Percentiles rank a stretch among this genome's conserved stretches.
Evolutionary conservation across 2,113 vertebrate genomes (phyloP).

Genomic region (Pteropus alecto): DNA sequence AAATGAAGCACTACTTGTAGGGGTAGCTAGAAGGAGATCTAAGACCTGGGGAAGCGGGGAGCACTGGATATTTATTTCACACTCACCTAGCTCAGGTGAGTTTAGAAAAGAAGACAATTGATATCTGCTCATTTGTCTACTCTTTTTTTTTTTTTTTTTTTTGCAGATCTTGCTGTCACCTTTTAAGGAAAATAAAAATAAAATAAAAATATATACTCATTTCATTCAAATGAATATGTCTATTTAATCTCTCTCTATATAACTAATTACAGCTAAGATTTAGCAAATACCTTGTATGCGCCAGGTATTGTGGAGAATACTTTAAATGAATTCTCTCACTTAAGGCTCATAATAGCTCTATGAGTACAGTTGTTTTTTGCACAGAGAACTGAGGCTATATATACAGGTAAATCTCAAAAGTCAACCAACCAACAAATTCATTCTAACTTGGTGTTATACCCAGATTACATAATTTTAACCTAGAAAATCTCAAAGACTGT

Average conservation of each 20-base stretch:
- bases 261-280: not conserved
- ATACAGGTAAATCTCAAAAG: not conserved
- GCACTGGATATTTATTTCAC: not conserved
- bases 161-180: not conserved
- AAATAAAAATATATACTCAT: not conserved
- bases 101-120: not conserved
- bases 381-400: not conserved
- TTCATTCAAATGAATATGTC: not conserved
- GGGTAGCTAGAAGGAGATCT: not conserved
- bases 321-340: not conserved
- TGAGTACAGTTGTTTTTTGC: not conserved
- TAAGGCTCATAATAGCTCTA: not conserved
- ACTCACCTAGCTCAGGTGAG: not conserved
- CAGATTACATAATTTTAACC: not conserved
- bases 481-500: conserved; percentile 10
- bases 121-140: not conserved
- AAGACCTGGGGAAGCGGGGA: not conserved
- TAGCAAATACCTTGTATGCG: not conserved
- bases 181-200: conserved; percentile 23
- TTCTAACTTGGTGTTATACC: not conserved
- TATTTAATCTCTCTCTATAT: not conserved
- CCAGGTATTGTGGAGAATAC: not conserved
- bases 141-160: not conserved
- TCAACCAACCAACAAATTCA: not conserved
- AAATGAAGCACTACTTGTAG: not conserved